Conservation (phyloP, 2,888 invertebrate species). For the Aspidiotus destructor region DNA sequence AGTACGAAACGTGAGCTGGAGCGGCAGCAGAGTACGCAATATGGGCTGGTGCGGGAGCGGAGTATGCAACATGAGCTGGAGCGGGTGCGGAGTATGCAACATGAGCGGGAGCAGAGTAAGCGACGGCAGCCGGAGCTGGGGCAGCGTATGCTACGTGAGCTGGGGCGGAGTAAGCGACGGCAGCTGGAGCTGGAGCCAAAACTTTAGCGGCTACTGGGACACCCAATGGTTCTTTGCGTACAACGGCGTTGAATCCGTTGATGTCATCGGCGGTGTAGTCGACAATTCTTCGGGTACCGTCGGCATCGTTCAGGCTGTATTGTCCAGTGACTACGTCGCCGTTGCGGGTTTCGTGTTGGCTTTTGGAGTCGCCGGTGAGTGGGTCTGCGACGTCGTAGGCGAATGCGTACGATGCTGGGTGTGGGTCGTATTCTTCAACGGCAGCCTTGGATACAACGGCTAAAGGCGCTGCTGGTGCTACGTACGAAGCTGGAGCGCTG, state of each 20-base stretch:
- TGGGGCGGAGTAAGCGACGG: slow-evolving; percentile 16
- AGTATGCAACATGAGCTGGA: slow-evolving; percentile 12
- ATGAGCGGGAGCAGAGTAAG: slow-evolving; percentile 3
- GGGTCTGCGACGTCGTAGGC: slow-evolving; percentile 38
- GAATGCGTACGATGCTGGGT: slow-evolving; percentile 38
- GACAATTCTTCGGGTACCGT: slow-evolving; percentile 38
- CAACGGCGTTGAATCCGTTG: slow-evolving; percentile 39
- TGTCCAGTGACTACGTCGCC: slow-evolving; percentile 39
- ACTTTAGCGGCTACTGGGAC: slow-evolving; percentile 7
- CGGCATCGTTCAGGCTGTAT: slow-evolving; percentile 38
- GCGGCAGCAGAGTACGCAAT: slow-evolving; percentile 18
- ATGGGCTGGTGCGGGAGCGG: slow-evolving; percentile 17
- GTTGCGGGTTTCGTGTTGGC: slow-evolving; percentile 38
- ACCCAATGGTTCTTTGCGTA: slow-evolving; percentile 38
- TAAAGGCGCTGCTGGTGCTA: slow-evolving; percentile 44
- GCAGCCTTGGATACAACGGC: slow-evolving; percentile 45
- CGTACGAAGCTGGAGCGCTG: slow-evolving; percentile 13
- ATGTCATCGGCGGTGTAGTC: slow-evolving; percentile 39
- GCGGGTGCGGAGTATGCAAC: slow-evolving; percentile 13
- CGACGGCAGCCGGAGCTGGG: slow-evolving; percentile 5
- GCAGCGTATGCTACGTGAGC: neutral
- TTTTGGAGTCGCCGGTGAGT: slow-evolving; percentile 39
- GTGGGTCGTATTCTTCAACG: slow-evolving; percentile 38
- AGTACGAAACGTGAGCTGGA: slow-evolving; percentile 21
- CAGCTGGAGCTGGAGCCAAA: slow-evolving; percentile 14